Evolutionary conservation across 2,113 vertebrate genomes (phyloP).

Genomic region (Lophura nycthemera): DNA sequence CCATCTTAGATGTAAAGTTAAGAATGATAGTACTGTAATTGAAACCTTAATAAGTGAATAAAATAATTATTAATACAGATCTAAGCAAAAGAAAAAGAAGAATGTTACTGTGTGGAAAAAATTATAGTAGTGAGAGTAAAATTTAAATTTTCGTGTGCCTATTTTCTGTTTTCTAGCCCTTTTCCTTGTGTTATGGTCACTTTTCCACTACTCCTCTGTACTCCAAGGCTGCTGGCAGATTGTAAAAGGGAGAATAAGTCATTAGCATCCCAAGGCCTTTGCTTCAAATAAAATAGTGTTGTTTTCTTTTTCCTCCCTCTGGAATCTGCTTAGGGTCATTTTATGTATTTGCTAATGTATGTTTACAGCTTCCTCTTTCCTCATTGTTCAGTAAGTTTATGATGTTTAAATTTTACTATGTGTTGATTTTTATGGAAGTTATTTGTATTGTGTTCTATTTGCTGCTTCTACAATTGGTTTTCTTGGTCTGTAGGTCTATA

Average conservation of each 20-base stretch:
- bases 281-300: neutral
- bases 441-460: neutral
- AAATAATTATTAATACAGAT: neutral
- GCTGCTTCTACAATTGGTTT: neutral
- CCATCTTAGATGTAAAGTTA: neutral
- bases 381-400: neutral
- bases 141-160: neutral
- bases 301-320: neutral
- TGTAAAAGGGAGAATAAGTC: neutral
- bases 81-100: neutral
- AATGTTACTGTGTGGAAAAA: accelerated
- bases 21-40: neutral
- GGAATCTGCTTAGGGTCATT: neutral
- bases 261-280: neutral
- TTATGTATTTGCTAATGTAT: neutral
- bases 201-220: neutral
- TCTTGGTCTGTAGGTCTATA: neutral
- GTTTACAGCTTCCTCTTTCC: neutral
- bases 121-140: neutral
- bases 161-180: neutral
- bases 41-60: neutral
- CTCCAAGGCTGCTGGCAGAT: neutral
- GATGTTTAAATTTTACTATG: neutral
- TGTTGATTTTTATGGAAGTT: neutral
- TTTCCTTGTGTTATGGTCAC: neutral